Percentiles rank a stretch among this genome's conserved stretches.
These are phyloP conservation scores for Drosophila sordidula DNA, from an alignment of 2,888 invertebrate genomes.

Conservation along the genomic window DNA sequence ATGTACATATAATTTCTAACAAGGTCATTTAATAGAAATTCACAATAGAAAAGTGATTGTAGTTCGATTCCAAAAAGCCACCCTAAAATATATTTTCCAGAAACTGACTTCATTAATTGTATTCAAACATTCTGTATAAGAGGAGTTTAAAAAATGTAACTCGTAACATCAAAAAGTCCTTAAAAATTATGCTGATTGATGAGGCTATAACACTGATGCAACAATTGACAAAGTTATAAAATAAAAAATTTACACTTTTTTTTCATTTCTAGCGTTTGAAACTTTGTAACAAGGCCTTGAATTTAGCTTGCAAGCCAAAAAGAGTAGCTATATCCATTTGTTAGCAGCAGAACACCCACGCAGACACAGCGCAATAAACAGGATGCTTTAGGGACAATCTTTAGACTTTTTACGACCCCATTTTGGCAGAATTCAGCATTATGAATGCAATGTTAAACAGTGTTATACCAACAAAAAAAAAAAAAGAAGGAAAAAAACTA, in stretches of 20 bases:
- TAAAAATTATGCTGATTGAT: too few relatives aligned
- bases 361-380: background rate
- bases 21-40: too few relatives aligned
- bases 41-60: background rate
- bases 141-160: too few relatives aligned
- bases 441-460: slow-evolving; percentile 31
- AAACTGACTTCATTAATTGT: background rate
- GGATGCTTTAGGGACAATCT: slow-evolving; percentile 17
- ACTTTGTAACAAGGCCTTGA: background rate
- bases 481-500: slow-evolving; percentile 14
- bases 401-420: slow-evolving; percentile 11
- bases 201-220: too few relatives aligned
- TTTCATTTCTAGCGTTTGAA: background rate
- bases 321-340: background rate
- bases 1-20: too few relatives aligned
- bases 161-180: too few relatives aligned
- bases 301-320: background rate
- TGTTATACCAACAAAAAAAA: background rate
- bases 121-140: too few relatives aligned
- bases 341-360: slow-evolving; percentile 3
- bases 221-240: too few relatives aligned
- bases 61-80: background rate
- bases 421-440: slow-evolving; percentile 10
- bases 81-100: background rate
- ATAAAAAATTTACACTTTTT: too few relatives aligned